A percentile compares a stretch with the other conserved stretches of the same genome.
Evolutionary conservation across 2,888 invertebrate species (phyloP).

Genomic region (Melinaea menophilus): DNA sequence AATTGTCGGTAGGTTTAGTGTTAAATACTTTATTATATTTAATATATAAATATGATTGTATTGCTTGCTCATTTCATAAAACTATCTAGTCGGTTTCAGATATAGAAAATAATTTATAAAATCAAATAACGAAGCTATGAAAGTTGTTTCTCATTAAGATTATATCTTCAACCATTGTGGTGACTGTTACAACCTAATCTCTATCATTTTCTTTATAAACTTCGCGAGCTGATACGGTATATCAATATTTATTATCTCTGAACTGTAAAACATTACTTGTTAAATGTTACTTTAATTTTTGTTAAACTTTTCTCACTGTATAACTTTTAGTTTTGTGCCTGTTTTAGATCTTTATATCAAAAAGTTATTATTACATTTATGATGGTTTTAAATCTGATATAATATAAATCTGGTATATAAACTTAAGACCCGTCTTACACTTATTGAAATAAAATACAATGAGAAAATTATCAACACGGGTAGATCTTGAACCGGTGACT

Average conservation of each 20-base stretch:
- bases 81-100: too few relatives aligned
- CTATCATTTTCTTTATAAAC: constrained; percentile 5
- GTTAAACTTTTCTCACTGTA: not conserved
- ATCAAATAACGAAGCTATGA: constrained; percentile 9
- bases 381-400: too few relatives aligned
- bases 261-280: constrained; percentile 2
- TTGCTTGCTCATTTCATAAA: too few relatives aligned
- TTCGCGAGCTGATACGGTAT: constrained; percentile 15
- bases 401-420: too few relatives aligned
- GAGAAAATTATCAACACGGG: too few relatives aligned
- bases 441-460: too few relatives aligned
- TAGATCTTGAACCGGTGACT: too few relatives aligned
- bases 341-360: not conserved
- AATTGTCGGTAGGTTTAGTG: too few relatives aligned
- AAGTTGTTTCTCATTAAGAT: constrained; percentile 22
- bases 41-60: too few relatives aligned
- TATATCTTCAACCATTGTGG: constrained; percentile 14
- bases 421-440: too few relatives aligned
- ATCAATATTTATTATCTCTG: constrained; percentile 20
- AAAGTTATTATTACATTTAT: not conserved
- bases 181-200: constrained; percentile 4
- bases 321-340: not conserved
- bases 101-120: not conserved
- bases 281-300: not conserved
- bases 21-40: too few relatives aligned